phyloP scores from a whole-genome alignment of 2,888 invertebrate genomes.

The Panzeria rudis region DNA sequence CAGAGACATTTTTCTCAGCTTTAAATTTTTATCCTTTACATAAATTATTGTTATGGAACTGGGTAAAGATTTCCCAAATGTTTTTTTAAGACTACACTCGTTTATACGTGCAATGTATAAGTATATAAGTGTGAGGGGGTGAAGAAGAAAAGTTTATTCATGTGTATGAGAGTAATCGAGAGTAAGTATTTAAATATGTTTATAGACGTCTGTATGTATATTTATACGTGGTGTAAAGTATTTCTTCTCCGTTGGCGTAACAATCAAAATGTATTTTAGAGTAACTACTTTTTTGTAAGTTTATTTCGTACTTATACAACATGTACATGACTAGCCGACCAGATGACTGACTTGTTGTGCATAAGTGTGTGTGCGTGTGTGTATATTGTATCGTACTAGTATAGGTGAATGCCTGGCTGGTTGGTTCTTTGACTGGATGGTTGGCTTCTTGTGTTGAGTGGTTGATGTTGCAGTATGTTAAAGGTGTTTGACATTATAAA shows the following conservation, averaged over 20 bases:
- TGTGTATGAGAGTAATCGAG: conserved; percentile 27
- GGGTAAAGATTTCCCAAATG: not conserved
- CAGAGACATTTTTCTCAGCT: no score
- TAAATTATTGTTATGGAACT: no score
- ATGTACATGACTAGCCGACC: conserved; percentile 41
- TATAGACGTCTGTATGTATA: not conserved
- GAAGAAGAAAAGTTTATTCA: conserved; percentile 26
- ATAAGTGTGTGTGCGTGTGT: not conserved
- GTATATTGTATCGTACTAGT: conserved; percentile 22
- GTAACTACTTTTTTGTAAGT: conserved; percentile 47
- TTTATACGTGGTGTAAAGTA: conserved; percentile 11
- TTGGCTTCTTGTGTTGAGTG: conserved; percentile 50
- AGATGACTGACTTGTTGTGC: conserved; percentile 51
- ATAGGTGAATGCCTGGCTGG: conserved; percentile 55
- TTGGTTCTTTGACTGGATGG: conserved; percentile 37
- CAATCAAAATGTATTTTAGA: conserved; percentile 62
- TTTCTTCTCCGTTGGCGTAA: conserved; percentile 33
- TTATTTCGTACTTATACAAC: conserved; percentile 4
- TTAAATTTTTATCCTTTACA: no score
- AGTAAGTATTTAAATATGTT: conserved; percentile 38
- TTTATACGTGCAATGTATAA: not conserved
- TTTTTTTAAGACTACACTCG: not conserved
- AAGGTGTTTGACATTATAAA: conserved; percentile 75
- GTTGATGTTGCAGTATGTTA: conserved; percentile 68
- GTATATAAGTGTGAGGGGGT: not conserved